Evolutionary conservation across 2,888 invertebrate genomes (phyloP).

Genomic region (Tenthredo mesomela): DNA sequence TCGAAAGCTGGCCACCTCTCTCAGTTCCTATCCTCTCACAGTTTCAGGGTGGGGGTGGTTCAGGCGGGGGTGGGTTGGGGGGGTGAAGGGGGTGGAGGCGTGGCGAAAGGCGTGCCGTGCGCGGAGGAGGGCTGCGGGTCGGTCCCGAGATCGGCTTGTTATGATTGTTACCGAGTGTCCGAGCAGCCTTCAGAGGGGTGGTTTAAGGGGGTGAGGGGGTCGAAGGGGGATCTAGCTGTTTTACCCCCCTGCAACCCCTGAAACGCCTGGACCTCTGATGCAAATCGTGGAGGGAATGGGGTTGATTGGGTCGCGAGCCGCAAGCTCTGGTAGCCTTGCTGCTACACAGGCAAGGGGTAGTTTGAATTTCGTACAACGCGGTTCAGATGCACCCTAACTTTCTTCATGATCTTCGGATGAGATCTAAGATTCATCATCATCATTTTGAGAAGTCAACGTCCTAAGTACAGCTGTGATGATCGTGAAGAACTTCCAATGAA

Average conservation of each 20-base stretch:
- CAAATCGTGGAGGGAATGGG: slow-evolving; percentile 57
- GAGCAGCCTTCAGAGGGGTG: slow-evolving; percentile 69
- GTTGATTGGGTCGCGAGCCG: slow-evolving; percentile 36
- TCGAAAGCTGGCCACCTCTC: slow-evolving; percentile 62
- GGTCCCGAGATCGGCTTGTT: slow-evolving; percentile 75
- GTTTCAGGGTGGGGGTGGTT: slow-evolving; percentile 32
- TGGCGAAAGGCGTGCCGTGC: slow-evolving; percentile 72
- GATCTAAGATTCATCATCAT: neutral
- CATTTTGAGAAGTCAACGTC: neutral
- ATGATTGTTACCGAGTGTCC: slow-evolving; percentile 77
- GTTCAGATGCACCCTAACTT: neutral
- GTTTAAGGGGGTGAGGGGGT: slow-evolving; percentile 46
- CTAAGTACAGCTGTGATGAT: neutral
- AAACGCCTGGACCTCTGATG: slow-evolving; percentile 55
- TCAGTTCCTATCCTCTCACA: slow-evolving; percentile 57
- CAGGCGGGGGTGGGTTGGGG: slow-evolving; percentile 49
- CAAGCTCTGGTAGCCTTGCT: neutral
- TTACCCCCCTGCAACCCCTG: slow-evolving; percentile 47
- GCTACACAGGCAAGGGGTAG: neutral
- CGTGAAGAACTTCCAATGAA: neutral
- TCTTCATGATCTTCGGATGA: neutral
- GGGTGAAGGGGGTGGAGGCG: slow-evolving; percentile 46
- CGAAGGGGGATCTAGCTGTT: slow-evolving; percentile 53
- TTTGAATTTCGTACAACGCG: neutral
- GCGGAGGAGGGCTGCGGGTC: slow-evolving; percentile 77